A percentile compares a stretch with the other conserved stretches of the same genome.
These are phyloP conservation scores for Ondatra zibethicus DNA, from an alignment of 2,113 vertebrate genomes.

Conservation along the genomic window DNA sequence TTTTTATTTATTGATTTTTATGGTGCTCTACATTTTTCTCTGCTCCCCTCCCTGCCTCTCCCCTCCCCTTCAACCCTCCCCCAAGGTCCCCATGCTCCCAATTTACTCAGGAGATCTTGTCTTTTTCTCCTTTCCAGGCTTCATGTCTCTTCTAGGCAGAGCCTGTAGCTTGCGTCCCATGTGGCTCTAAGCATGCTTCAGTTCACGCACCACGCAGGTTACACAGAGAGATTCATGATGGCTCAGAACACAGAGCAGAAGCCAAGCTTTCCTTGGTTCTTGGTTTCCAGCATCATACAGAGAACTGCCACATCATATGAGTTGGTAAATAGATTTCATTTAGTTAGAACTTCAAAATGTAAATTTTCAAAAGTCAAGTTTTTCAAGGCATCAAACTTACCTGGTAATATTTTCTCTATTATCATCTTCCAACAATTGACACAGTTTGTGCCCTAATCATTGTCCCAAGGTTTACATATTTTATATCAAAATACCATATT, in stretches of 20 bases:
- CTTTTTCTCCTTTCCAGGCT: neutral
- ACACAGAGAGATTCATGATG: neutral
- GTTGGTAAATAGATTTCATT: neutral
- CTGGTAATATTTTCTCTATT: neutral
- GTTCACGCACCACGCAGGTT: accelerated
- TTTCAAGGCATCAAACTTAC: neutral
- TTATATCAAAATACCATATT: neutral
- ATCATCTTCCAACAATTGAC: neutral
- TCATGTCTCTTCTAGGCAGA: neutral
- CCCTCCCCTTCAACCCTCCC: too few relatives aligned
- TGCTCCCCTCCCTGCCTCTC: too few relatives aligned
- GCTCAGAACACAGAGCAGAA: neutral
- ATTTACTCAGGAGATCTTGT: too few relatives aligned
- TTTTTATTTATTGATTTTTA: too few relatives aligned
- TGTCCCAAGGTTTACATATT: neutral
- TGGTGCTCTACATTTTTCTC: too few relatives aligned
- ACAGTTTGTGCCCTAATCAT: neutral
- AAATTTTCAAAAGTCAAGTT: neutral
- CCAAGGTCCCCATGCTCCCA: too few relatives aligned
- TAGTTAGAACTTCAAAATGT: neutral
- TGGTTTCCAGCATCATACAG: neutral
- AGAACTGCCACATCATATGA: neutral
- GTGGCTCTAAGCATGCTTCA: neutral
- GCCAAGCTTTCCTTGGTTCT: neutral
- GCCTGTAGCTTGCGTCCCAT: neutral